phyloP scores from a whole-genome alignment of 2,113 vertebrate species.

The Bufo bufo region DNA sequence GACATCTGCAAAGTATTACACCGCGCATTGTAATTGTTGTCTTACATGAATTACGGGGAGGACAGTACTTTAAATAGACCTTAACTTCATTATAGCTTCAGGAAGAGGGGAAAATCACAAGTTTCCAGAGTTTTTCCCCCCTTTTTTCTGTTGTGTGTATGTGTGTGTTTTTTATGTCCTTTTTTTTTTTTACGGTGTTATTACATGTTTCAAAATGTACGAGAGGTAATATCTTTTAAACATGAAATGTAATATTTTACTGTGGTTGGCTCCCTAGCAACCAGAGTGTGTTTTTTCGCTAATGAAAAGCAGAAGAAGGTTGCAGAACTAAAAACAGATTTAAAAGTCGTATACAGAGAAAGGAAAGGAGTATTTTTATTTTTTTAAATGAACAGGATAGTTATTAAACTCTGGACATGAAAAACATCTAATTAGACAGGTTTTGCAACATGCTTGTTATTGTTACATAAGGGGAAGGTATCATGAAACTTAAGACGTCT shows the following conservation, averaged over 20 bases:
- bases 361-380: not conserved
- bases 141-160: not conserved
- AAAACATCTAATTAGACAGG: slow-evolving; percentile 19
- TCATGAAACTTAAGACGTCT: not conserved
- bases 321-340: slow-evolving; percentile 33
- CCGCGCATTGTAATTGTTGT: slow-evolving; percentile 88
- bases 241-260: slow-evolving; percentile 57
- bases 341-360: slow-evolving; percentile 1
- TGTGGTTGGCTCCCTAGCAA: slow-evolving; percentile 51
- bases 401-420: not conserved
- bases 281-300: slow-evolving; percentile 40
- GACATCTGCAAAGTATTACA: slow-evolving; percentile 94
- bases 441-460: slow-evolving; percentile 4
- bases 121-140: not conserved
- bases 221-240: slow-evolving; percentile 52
- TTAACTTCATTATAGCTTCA: slow-evolving; percentile 74
- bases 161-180: slow-evolving; percentile 22
- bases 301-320: slow-evolving; percentile 55
- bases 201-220: slow-evolving; percentile 50
- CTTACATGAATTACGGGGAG: slow-evolving; percentile 85
- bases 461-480: slow-evolving; percentile 55
- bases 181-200: slow-evolving; percentile 1
- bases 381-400: not conserved
- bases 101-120: slow-evolving; percentile 60
- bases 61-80: slow-evolving; percentile 83